These are phyloP conservation scores for Thelaira solivaga DNA, from an alignment of 2,888 invertebrate genomes.

Conservation along the genomic window DNA sequence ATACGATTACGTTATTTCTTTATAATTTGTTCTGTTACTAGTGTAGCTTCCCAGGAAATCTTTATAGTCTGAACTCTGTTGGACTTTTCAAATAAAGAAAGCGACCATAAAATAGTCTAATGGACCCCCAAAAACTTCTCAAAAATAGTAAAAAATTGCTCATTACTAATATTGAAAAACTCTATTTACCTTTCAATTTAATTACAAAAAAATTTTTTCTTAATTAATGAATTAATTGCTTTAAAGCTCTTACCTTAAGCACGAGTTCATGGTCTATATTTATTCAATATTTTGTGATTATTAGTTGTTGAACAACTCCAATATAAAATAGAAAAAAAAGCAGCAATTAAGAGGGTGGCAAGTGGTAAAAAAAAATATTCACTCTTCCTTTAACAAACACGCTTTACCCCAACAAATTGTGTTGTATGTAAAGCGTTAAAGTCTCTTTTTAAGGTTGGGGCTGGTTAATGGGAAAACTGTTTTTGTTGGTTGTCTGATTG, in stretches of 20 bases:
- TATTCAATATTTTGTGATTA: constrained; percentile 22
- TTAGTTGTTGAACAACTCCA: constrained; percentile 1
- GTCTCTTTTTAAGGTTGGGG: not conserved
- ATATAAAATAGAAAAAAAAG: not conserved
- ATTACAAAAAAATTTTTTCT: too few relatives aligned
- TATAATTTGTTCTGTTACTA: too few relatives aligned
- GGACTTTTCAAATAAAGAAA: too few relatives aligned
- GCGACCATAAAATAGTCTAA: too few relatives aligned
- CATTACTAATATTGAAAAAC: too few relatives aligned
- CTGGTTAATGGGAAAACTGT: constrained; percentile 14
- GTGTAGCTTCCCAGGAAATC: too few relatives aligned
- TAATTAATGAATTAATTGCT: not conserved
- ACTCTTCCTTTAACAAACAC: not conserved
- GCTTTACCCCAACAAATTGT: not conserved
- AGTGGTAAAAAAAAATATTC: constrained; percentile 1
- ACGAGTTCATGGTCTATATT: not conserved
- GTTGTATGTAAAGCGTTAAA: constrained; percentile 13
- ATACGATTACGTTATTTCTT: too few relatives aligned
- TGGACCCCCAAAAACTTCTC: too few relatives aligned
- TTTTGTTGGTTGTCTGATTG: not conserved
- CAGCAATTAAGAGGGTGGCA: constrained; percentile 34
- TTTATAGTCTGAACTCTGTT: too few relatives aligned
- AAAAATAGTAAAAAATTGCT: too few relatives aligned
- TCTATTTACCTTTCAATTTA: too few relatives aligned
- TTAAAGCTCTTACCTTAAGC: not conserved